Conservation (phyloP, 2,888 invertebrate genomes). For the Autographa pulchrina region DNA sequence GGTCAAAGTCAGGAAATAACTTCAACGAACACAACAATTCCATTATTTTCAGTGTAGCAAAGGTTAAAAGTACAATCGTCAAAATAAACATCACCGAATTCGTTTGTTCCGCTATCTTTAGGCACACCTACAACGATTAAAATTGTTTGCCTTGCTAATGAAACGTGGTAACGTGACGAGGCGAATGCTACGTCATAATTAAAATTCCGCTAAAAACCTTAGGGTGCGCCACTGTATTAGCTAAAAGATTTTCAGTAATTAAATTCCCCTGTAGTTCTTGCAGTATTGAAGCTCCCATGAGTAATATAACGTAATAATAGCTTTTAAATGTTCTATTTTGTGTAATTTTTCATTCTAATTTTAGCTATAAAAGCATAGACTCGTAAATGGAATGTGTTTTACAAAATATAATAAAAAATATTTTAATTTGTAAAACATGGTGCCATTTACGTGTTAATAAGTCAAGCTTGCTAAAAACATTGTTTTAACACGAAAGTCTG, state of each 20-base stretch:
- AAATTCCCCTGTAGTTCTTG: slow-evolving; percentile 67
- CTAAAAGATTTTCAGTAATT: slow-evolving; percentile 78
- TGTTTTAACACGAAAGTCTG: no score
- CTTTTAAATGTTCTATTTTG: slow-evolving; percentile 13
- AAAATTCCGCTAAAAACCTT: slow-evolving; percentile 71
- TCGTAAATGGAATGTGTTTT: no score
- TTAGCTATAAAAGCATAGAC: not conserved
- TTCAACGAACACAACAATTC: slow-evolving; percentile 2
- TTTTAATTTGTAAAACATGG: no score
- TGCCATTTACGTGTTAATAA: no score
- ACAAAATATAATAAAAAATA: no score
- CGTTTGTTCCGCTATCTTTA: slow-evolving; percentile 53
- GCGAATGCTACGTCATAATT: slow-evolving; percentile 72
- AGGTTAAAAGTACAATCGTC: slow-evolving; percentile 42
- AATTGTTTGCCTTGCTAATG: slow-evolving; percentile 85
- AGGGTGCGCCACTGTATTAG: slow-evolving; percentile 70
- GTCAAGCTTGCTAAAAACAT: no score
- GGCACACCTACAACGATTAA: slow-evolving; percentile 80
- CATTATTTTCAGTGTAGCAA: slow-evolving; percentile 14
- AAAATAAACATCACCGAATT: slow-evolving; percentile 56
- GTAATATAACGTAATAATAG: slow-evolving; percentile 39
- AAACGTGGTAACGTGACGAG: slow-evolving; percentile 78
- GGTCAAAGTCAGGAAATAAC: slow-evolving; percentile 2
- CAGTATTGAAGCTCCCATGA: slow-evolving; percentile 46
- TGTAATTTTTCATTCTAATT: not conserved